phyloP scores from a whole-genome alignment of 2,888 invertebrate genomes.

The Boloria selene region DNA sequence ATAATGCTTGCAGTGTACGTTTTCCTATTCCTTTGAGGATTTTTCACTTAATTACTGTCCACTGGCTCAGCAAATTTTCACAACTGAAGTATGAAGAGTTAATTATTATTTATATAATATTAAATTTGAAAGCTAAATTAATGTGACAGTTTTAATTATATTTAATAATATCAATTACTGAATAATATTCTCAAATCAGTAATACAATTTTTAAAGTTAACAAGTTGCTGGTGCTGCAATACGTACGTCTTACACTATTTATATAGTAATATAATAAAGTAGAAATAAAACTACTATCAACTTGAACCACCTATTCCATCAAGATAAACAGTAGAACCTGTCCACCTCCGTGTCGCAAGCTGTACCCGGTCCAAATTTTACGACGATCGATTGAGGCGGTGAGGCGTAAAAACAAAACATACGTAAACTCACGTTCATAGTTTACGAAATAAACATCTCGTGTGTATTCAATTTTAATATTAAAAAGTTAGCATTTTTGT shows the following conservation, averaged over 20 bases:
- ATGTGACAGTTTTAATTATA: too few species aligned
- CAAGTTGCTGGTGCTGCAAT: too few species aligned
- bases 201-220: too few species aligned
- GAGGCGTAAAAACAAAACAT: constrained; percentile 12
- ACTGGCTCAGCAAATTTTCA: neutral
- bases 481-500: too few species aligned
- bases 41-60: constrained; percentile 1
- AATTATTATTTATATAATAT: neutral
- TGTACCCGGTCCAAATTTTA: constrained; percentile 17
- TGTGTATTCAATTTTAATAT: neutral
- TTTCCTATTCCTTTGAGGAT: constrained; percentile 11
- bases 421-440: constrained; percentile 4
- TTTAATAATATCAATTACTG: too few species aligned
- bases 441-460: neutral
- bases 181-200: too few species aligned
- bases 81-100: neutral
- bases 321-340: constrained; percentile 10
- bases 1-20: neutral
- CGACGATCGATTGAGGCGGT: constrained; percentile 12
- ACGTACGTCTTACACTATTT: too few species aligned
- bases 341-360: constrained; percentile 11
- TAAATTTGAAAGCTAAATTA: too few species aligned
- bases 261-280: too few species aligned
- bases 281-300: constrained; percentile 19
- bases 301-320: constrained; percentile 53